phyloP scores from a whole-genome alignment of 2,888 invertebrate species.

The Diarsia mendica region DNA sequence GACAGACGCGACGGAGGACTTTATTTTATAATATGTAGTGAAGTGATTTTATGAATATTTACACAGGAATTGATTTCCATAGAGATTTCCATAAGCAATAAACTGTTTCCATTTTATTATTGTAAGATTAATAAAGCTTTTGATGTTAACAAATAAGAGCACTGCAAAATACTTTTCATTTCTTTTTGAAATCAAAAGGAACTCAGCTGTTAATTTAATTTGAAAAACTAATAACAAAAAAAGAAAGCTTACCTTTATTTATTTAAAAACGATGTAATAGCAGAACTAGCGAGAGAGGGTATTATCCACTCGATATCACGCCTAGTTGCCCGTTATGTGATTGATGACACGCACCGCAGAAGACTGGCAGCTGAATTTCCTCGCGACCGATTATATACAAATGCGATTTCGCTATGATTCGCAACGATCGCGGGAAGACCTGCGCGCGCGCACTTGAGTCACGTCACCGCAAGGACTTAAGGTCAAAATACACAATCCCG shows the following conservation, averaged over 20 bases:
- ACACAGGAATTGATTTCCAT: no score
- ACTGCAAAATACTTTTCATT: background rate
- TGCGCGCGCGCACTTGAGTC: slow-evolving; percentile 42
- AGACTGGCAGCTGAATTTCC: slow-evolving; percentile 63
- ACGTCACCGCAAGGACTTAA: slow-evolving; percentile 53
- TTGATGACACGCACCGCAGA: slow-evolving; percentile 52
- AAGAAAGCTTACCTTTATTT: slow-evolving; percentile 45
- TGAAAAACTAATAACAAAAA: background rate
- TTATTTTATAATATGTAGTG: no score
- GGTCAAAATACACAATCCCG: slow-evolving; percentile 55
- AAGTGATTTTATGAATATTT: no score
- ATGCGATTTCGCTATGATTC: slow-evolving; percentile 57
- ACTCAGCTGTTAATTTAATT: slow-evolving; percentile 4
- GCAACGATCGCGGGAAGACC: slow-evolving; percentile 43
- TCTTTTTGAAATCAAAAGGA: background rate
- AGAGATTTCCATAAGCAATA: no score
- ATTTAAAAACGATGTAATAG: slow-evolving; percentile 28
- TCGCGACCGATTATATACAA: slow-evolving; percentile 66
- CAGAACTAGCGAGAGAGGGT: slow-evolving; percentile 42
- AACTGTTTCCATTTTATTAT: no score
- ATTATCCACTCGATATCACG: slow-evolving; percentile 39
- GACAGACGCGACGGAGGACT: no score
- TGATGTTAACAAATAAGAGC: no score
- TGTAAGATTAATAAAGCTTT: no score
- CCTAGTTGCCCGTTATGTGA: slow-evolving; percentile 45